A percentile compares a stretch with the other conserved stretches of the same genome.
Evolutionary conservation across 30 jellyfish, hydroid and myxozoan species (phyloP).

Genomic region (Pelagia noctiluca): DNA sequence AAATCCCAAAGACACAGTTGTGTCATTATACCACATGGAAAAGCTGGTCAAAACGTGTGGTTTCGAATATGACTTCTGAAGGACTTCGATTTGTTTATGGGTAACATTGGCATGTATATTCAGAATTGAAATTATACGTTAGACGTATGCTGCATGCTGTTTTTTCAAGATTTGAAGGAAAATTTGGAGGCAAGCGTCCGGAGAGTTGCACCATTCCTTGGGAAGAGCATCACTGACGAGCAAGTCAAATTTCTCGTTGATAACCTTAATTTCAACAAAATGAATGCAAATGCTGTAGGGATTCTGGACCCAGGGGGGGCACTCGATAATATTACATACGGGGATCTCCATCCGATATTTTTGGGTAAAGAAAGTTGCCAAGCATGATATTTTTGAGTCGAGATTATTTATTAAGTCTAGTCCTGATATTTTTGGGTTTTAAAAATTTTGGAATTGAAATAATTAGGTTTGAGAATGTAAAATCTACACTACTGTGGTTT

Average conservation of each 20-base stretch:
- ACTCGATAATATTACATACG: too few relatives aligned
- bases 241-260: constrained; percentile 18
- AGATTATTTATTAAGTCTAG: too few relatives aligned
- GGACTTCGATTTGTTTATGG: neutral
- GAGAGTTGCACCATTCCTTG: constrained; percentile 39
- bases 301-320: too few relatives aligned
- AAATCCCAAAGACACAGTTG: constrained; percentile 58
- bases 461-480: too few relatives aligned
- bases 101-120: constrained; percentile 2
- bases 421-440: too few relatives aligned
- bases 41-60: constrained; percentile 16
- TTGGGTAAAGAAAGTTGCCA: too few relatives aligned
- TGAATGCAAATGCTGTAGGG: constrained; percentile 35
- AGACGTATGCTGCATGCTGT: constrained; percentile 48
- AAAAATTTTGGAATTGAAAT: too few relatives aligned
- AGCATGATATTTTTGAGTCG: too few relatives aligned
- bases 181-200: constrained; percentile 17
- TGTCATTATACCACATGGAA: constrained; percentile 42
- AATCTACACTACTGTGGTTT: too few relatives aligned
- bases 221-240: constrained; percentile 34
- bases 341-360: too few relatives aligned
- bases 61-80: neutral
- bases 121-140: constrained; percentile 25
- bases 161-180: constrained; percentile 50
- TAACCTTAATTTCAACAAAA: constrained; percentile 25